Evolutionary conservation across 2,113 vertebrate genomes (phyloP).

Genomic region (Prietella phreatophila): DNA sequence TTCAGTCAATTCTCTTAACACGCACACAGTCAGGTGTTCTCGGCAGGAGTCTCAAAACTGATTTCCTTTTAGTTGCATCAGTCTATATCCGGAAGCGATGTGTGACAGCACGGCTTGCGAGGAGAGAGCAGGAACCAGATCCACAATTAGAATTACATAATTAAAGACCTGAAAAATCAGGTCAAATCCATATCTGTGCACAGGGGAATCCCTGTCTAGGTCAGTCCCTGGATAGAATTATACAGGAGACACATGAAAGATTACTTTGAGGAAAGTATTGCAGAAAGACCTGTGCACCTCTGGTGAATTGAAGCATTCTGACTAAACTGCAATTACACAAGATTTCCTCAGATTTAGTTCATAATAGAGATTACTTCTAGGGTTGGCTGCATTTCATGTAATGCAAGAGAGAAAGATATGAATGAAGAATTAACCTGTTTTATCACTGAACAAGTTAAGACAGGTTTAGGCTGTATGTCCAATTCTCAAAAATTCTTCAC

Average conservation of each 20-base stretch:
- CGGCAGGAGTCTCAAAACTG: constrained; percentile 24
- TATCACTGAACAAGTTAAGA: constrained; percentile 8
- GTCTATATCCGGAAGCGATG: constrained; percentile 30
- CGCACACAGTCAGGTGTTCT: constrained; percentile 28
- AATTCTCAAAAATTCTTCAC: neutral
- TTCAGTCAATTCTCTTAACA: constrained; percentile 27
- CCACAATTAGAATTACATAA: constrained; percentile 47
- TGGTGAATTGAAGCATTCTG: constrained; percentile 16
- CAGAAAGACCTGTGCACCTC: neutral
- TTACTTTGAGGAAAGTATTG: neutral
- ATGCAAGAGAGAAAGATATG: neutral
- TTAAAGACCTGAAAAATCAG: constrained; percentile 43
- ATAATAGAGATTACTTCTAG: neutral
- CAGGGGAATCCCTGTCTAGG: constrained; percentile 21
- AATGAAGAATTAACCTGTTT: neutral
- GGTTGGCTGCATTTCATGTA: neutral
- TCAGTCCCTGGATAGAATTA: constrained; percentile 15
- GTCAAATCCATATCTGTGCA: constrained; percentile 35
- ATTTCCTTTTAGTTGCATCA: constrained; percentile 52
- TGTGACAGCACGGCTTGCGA: constrained; percentile 27
- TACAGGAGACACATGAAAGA: constrained; percentile 16
- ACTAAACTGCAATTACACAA: constrained; percentile 23
- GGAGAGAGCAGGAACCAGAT: constrained; percentile 42
- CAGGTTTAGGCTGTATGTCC: neutral
- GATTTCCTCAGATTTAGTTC: neutral